Percentiles rank a stretch among this genome's conserved stretches.
These are phyloP conservation scores for Pterocles orientalis DNA, from an alignment of 2,113 vertebrate genomes.

Conservation along the genomic window DNA sequence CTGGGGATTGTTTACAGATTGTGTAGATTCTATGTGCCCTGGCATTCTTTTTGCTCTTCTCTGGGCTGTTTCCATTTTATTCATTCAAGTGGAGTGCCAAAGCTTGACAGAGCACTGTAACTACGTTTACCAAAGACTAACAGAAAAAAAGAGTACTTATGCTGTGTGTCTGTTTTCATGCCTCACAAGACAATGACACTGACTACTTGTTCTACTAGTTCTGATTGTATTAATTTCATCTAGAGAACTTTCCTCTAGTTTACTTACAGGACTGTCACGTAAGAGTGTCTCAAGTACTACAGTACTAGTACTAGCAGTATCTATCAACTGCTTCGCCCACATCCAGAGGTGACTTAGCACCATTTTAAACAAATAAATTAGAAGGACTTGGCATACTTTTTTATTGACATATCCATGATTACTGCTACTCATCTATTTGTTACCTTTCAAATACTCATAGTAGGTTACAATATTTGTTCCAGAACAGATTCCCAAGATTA, in stretches of 20 bases:
- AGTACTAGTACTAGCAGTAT: not conserved
- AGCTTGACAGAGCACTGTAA: not conserved
- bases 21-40: not conserved
- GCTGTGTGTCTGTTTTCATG: not conserved
- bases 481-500: not conserved
- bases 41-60: not conserved
- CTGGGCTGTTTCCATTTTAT: not conserved
- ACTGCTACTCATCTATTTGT: not conserved
- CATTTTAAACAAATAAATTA: not conserved
- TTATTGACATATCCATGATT: not conserved
- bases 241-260: not conserved
- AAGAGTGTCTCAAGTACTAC: not conserved
- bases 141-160: not conserved
- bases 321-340: not conserved
- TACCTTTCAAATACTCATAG: not conserved
- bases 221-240: not conserved
- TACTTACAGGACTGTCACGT: not conserved
- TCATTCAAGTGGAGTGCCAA: not conserved
- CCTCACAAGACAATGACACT: not conserved
- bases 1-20: not conserved
- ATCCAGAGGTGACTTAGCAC: not conserved
- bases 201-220: not conserved
- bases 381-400: not conserved
- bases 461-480: not conserved
- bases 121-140: not conserved